These are phyloP conservation scores for Arremon aurantiirostris DNA, from an alignment of 2,797 vertebrate genomes.

Conservation along the genomic window DNA sequence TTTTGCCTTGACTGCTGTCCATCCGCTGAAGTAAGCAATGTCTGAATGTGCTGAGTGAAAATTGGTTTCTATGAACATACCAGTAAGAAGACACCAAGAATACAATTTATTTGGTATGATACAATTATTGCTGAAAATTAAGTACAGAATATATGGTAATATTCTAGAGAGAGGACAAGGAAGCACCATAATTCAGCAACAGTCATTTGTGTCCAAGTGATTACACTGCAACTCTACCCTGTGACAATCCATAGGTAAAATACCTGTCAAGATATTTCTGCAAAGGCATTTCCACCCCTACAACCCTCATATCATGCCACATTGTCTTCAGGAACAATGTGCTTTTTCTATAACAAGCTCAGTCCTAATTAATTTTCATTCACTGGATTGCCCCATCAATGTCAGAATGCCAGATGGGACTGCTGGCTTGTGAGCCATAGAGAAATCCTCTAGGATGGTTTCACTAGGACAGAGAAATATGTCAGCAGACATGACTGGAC, in stretches of 20 bases:
- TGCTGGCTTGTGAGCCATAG: background rate
- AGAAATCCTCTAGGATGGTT: background rate
- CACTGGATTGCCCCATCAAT: background rate
- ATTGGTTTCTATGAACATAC: background rate
- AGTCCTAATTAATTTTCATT: background rate
- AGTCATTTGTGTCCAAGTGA: background rate
- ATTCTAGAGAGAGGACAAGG: background rate
- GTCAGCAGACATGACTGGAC: background rate
- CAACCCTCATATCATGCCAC: background rate
- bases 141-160: background rate
- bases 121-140: background rate
- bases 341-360: background rate
- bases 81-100: background rate
- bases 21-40: background rate
- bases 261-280: background rate
- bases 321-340: background rate
- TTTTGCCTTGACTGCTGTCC: background rate
- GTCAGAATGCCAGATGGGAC: background rate
- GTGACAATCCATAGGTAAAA: background rate
- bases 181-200: background rate
- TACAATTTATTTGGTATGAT: background rate
- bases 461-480: background rate
- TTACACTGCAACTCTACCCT: background rate
- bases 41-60: background rate
- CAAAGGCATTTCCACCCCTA: background rate